Evolutionary conservation across 2,888 invertebrate genomes (phyloP), one percentile per base, ranked within the genome.

Genomic region (Platycheirus albimanus): DNA sequence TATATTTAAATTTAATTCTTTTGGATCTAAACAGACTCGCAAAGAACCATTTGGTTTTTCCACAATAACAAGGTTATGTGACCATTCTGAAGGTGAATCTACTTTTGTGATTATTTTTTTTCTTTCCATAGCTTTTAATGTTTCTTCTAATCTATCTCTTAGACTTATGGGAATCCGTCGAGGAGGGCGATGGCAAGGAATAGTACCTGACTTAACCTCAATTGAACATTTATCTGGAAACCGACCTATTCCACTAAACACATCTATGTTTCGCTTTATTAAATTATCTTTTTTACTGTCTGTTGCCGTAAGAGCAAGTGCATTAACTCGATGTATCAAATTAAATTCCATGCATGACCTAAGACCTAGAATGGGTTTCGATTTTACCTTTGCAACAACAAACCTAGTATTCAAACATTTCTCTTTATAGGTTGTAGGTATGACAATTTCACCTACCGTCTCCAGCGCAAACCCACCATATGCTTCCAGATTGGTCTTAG

Each of bases 131-230:
- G 63, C 49, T 36, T 80, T 36, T 71, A 85, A 63, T 15, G 30
- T 54, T 51, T 83, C 56, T 78, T 80, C 15, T 85, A 71, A 33
- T 81, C 69, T 49, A 71, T 43, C 49, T 33, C 61, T 20, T 11
- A 86, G 49, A 15, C 84, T 45, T 5, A 86, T 71, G 28, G 86
- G 85, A 8, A 86, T 4, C 20, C 81, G 78, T 19, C 86, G 45
- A 11, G 72, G 72, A 28, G 64, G 64, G 13, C 38, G 43, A 36
- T 52, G 33, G 4, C 47, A 33, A 17, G 75, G 58, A 13, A 51
- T 43, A 3, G 58, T 20, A 30, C 15, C 49, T 13, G 49, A n/a
- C 36, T 67, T 75, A 6, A 75, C 10, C 10, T 56, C 58, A 33
- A 67, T 58, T 15, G 36, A 30, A 51, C 75, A 75, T 11, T 41